These are phyloP conservation scores for Alligator mississippiensis DNA, from an alignment of 2,113 vertebrate species.

Conservation along the genomic window DNA sequence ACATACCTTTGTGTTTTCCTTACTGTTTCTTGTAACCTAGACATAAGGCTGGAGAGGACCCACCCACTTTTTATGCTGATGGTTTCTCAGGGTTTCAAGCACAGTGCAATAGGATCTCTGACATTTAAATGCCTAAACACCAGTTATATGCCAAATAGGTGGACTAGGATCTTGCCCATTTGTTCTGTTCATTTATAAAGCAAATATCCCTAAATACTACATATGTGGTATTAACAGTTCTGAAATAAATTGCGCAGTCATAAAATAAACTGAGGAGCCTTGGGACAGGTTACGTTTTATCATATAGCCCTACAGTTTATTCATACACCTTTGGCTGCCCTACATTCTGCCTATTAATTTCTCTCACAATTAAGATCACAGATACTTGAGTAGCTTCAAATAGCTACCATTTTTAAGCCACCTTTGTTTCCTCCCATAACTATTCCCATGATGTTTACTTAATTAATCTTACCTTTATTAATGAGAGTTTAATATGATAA, in stretches of 20 bases:
- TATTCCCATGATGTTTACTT: not conserved
- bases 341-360: not conserved
- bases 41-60: no score
- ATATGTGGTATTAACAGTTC: slow-evolving; percentile 16
- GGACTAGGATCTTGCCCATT: not conserved
- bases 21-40: no score
- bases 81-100: no score
- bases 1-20: no score
- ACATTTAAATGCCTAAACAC: not conserved
- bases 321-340: not conserved
- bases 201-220: not conserved
- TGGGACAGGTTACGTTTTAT: not conserved
- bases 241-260: not conserved
- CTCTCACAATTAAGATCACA: not conserved
- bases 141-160: not conserved
- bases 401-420: not conserved
- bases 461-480: not conserved
- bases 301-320: not conserved
- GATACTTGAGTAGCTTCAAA: not conserved
- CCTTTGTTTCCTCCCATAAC: not conserved
- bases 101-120: no score
- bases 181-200: not conserved
- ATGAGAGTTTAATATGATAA: not conserved
- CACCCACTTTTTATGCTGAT: no score
- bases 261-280: not conserved